A percentile compares a stretch with the other conserved stretches of the same genome.
These are phyloP conservation scores for Piaya cayana DNA, from an alignment of 2,113 vertebrate species.

Conservation along the genomic window DNA sequence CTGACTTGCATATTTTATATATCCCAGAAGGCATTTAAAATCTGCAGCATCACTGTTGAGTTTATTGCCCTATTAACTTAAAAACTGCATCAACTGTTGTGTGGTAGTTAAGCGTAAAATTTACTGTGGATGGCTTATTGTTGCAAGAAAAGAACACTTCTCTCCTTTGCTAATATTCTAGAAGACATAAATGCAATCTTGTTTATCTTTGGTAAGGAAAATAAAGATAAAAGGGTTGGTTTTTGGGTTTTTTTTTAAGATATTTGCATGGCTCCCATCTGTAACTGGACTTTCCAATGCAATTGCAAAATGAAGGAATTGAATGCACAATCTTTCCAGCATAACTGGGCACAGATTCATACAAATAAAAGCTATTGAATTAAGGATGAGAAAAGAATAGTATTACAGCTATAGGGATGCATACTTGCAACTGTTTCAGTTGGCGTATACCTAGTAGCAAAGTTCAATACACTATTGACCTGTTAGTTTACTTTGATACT, in stretches of 20 bases:
- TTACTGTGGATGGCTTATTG: not conserved
- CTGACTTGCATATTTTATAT: constrained; percentile 49
- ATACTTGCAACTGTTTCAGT: not conserved
- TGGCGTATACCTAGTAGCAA: not conserved
- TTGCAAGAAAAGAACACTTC: not conserved
- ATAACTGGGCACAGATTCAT: not conserved
- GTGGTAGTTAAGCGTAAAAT: constrained; percentile 5
- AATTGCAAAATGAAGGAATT: not conserved
- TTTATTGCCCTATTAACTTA: constrained; percentile 56
- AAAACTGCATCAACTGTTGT: constrained; percentile 17
- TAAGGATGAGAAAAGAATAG: not conserved
- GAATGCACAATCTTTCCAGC: not conserved
- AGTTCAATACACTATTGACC: not conserved
- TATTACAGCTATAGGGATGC: not conserved
- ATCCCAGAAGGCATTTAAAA: constrained; percentile 46
- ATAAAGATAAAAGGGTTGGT: not conserved
- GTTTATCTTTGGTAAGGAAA: not conserved
- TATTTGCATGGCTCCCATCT: not conserved
- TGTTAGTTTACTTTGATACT: not conserved
- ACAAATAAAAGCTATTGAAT: not conserved
- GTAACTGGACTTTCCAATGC: not conserved
- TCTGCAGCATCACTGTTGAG: constrained; percentile 32
- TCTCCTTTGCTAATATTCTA: not conserved
- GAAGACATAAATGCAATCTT: not conserved
- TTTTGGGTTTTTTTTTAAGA: not conserved